Percentiles rank a stretch among this genome's conserved stretches.
phyloP scores from a whole-genome alignment of 2,888 invertebrate genomes.

The Oligia fasciuncula region DNA sequence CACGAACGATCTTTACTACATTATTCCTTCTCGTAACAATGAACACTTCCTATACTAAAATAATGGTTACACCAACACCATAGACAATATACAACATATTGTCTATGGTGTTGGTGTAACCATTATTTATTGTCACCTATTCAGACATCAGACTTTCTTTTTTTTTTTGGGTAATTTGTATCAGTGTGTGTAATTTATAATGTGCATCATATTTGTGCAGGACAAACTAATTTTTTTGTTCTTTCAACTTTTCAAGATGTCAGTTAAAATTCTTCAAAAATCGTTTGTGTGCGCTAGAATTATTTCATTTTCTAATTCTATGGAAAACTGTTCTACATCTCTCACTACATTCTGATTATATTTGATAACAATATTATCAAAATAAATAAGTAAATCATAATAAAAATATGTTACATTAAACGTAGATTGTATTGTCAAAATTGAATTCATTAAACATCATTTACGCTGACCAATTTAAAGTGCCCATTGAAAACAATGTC shows the following conservation, averaged over 20 bases:
- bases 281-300: constrained; percentile 40
- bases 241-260: not conserved
- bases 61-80: too few relatives aligned
- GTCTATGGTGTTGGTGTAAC: not conserved
- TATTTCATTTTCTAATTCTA: constrained; percentile 23
- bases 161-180: not conserved
- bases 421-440: constrained; percentile 56
- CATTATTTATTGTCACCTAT: not conserved
- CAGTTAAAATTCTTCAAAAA: not conserved
- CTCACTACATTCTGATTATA: constrained; percentile 3
- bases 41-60: not conserved
- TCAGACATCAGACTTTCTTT: not conserved
- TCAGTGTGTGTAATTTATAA: not conserved
- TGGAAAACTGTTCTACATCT: constrained; percentile 15
- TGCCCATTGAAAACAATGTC: constrained; percentile 6
- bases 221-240: not conserved
- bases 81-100: not conserved
- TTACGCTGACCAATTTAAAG: constrained; percentile 16
- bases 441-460: constrained; percentile 22
- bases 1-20: not conserved
- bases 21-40: not conserved
- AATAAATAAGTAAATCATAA: constrained; percentile 41
- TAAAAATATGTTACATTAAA: constrained; percentile 51
- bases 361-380: constrained; percentile 17
- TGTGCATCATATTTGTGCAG: not conserved